These are phyloP conservation scores for Drosophila dives DNA, from an alignment of 2,888 invertebrate genomes.

Conservation along the genomic window DNA sequence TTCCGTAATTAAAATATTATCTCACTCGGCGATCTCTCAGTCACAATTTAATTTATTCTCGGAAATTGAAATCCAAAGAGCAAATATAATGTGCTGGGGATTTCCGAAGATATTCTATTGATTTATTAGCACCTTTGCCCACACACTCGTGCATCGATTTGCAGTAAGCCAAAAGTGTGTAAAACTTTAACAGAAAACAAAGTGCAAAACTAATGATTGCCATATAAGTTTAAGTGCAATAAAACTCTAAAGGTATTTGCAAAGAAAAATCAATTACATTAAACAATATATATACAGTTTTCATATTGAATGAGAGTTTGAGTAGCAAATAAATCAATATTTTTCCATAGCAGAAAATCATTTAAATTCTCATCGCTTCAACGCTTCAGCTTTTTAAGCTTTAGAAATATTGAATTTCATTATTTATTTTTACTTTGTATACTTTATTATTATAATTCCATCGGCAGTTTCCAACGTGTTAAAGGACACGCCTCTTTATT, in stretches of 20 bases:
- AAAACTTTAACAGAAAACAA: conserved; percentile 9
- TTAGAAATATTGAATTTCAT: background rate
- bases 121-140: conserved; percentile 23
- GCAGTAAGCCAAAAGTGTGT: background rate
- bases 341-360: background rate
- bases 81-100: background rate
- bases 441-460: background rate
- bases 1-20: conserved; percentile 47
- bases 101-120: background rate
- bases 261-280: background rate
- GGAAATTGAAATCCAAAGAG: conserved; percentile 21
- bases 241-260: background rate
- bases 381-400: background rate
- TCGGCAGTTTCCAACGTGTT: no score
- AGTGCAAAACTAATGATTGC: conserved; percentile 14
- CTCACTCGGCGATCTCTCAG: conserved; percentile 21
- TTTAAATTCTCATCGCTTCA: background rate
- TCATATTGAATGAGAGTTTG: background rate
- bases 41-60: conserved; percentile 41
- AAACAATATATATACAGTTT: background rate
- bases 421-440: background rate
- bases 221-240: conserved; percentile 5
- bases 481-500: background rate
- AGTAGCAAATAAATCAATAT: background rate
- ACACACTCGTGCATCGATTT: background rate